Evolutionary conservation across 2,113 vertebrate species (phyloP).

Genomic region (Tautogolabrus adspersus): DNA sequence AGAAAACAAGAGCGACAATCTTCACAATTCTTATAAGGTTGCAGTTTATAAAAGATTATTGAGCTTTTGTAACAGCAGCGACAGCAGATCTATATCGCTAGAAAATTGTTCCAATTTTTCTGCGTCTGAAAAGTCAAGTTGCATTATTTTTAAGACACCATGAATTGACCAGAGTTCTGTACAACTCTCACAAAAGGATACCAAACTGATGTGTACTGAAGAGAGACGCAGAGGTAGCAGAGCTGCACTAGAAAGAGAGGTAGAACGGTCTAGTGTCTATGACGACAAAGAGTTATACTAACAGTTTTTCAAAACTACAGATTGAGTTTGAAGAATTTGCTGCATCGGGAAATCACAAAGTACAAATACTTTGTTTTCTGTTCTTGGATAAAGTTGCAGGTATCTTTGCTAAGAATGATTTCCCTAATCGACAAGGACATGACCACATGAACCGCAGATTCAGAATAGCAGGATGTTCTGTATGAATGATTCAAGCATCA

Average conservation of each 20-base stretch:
- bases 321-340: background rate
- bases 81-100: background rate
- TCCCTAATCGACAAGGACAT: too few species aligned
- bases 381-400: too few species aligned
- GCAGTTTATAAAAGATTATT: background rate
- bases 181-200: background rate
- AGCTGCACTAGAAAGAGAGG: too few species aligned
- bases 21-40: background rate
- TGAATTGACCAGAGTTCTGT: background rate
- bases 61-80: background rate
- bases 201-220: background rate
- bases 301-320: background rate
- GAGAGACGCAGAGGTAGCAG: too few species aligned
- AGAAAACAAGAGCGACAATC: background rate
- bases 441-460: too few species aligned
- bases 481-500: too few species aligned
- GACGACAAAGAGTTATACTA: background rate
- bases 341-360: background rate
- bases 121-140: background rate
- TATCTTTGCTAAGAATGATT: too few species aligned
- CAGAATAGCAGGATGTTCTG: too few species aligned
- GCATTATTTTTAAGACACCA: constrained; percentile 2
- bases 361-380: too few species aligned
- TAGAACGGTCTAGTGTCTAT: background rate
- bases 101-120: background rate